Evolutionary conservation across 2,888 invertebrate genomes (phyloP).

Genomic region (Criorhina ranunculi): DNA sequence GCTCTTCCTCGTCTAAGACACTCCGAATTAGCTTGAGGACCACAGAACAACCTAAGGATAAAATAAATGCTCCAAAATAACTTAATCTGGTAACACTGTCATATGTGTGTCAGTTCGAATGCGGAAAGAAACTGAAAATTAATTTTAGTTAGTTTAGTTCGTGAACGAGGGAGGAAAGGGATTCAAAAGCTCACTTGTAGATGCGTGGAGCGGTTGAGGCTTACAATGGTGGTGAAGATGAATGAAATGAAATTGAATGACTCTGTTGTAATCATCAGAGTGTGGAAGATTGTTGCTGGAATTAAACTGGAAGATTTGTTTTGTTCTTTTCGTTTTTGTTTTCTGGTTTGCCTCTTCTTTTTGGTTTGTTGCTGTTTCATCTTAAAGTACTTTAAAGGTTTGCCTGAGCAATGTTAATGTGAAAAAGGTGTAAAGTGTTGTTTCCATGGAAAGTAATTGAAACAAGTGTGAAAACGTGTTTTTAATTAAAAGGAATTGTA

Average conservation of each 20-base stretch:
- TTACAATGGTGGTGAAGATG: constrained; percentile 28
- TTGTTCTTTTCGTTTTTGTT: not conserved
- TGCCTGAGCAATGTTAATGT: constrained; percentile 1
- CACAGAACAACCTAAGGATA: no score
- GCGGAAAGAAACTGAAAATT: constrained; percentile 62
- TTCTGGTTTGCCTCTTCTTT: no score
- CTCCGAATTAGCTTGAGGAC: no score
- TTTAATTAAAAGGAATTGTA: constrained; percentile 51
- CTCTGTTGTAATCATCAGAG: constrained; percentile 63
- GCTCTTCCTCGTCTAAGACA: no score
- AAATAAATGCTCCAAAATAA: no score
- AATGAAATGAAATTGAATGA: constrained; percentile 65
- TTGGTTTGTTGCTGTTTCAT: constrained; percentile 9
- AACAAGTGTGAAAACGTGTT: not conserved
- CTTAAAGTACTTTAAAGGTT: constrained; percentile 23
- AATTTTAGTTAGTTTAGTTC: constrained; percentile 46
- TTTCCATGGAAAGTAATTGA: constrained; percentile 14
- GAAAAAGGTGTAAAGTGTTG: constrained; percentile 27
- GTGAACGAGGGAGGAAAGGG: not conserved
- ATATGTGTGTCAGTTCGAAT: constrained; percentile 5
- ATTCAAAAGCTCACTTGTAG: constrained; percentile 39
- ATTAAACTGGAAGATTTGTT: constrained; percentile 49
- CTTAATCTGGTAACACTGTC: no score
- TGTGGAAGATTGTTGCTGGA: constrained; percentile 59
- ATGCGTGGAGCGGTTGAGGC: not conserved